Evolutionary conservation across 2,888 invertebrate genomes (phyloP).

Genomic region (Amphipoea oculea): DNA sequence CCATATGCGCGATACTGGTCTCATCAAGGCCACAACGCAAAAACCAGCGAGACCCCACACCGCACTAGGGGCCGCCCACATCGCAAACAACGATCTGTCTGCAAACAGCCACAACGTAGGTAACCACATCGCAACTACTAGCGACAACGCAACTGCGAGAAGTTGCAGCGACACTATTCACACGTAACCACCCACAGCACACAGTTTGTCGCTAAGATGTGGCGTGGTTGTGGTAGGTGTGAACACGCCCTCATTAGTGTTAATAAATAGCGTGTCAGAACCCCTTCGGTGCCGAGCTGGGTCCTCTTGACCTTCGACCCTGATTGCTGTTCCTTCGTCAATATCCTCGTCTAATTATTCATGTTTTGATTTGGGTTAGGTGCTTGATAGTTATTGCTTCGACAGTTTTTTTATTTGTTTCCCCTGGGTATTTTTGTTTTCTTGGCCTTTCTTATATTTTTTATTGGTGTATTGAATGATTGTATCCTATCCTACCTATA

Average conservation of each 20-base stretch:
- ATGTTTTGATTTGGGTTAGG: conserved; percentile 15
- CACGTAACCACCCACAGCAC: background rate
- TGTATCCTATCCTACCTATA: too few relatives aligned
- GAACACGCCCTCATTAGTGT: background rate
- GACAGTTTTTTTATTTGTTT: conserved; percentile 38
- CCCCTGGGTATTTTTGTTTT: background rate
- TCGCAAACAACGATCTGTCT: background rate
- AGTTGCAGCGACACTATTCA: background rate
- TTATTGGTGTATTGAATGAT: background rate
- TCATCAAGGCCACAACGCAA: background rate
- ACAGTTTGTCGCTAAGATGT: background rate
- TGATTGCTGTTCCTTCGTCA: conserved; percentile 45
- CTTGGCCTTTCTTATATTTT: background rate
- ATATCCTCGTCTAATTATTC: conserved; percentile 48
- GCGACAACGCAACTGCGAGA: background rate
- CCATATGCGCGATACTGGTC: background rate
- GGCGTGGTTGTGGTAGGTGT: background rate
- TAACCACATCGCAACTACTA: background rate
- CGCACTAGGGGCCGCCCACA: background rate
- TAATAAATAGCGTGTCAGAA: conserved; percentile 39
- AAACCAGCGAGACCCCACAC: background rate
- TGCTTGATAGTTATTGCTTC: conserved; percentile 26
- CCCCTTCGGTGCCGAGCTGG: conserved; percentile 2
- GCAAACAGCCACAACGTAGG: background rate
- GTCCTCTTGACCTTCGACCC: conserved; percentile 32